A percentile compares a stretch with the other conserved stretches of the same genome.
These are phyloP conservation scores for Harpalus rubripes DNA, from an alignment of 2,888 invertebrate genomes.

Conservation along the genomic window DNA sequence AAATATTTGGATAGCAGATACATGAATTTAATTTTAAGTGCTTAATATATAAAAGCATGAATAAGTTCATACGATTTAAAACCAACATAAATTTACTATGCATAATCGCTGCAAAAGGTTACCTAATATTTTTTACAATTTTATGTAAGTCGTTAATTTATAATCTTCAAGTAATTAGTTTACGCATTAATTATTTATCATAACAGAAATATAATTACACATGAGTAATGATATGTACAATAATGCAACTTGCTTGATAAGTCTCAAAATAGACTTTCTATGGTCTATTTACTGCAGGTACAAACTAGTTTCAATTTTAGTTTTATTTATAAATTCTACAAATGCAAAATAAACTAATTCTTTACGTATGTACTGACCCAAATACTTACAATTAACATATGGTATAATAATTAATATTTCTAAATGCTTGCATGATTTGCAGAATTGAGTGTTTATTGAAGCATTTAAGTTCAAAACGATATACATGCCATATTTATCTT, in stretches of 20 bases:
- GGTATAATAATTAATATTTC: no score
- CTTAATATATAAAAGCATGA: no score
- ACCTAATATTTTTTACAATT: constrained; percentile 22
- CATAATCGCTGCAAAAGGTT: neutral
- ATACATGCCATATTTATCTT: no score
- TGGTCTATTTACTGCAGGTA: constrained; percentile 21
- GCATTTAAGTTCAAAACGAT: no score
- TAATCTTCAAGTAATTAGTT: constrained; percentile 4
- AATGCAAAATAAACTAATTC: constrained; percentile 6
- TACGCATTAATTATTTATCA: constrained; percentile 15
- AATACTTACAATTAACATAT: constrained; percentile 72
- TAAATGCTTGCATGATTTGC: no score
- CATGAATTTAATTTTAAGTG: no score
- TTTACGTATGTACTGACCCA: constrained; percentile 16
- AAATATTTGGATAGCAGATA: no score
- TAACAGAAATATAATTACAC: neutral
- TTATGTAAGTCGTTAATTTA: constrained; percentile 10
- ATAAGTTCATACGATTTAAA: no score
- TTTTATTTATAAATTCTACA: constrained; percentile 9
- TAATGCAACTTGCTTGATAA: neutral
- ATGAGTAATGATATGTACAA: neutral
- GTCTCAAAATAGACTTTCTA: constrained; percentile 54
- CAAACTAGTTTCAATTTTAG: constrained; percentile 50
- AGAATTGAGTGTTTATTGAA: no score
- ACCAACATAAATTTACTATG: no score